A percentile compares a stretch with the other conserved stretches of the same genome.
Evolutionary conservation across 2,113 vertebrate species (phyloP).

Genomic region (Climacteris rufus): DNA sequence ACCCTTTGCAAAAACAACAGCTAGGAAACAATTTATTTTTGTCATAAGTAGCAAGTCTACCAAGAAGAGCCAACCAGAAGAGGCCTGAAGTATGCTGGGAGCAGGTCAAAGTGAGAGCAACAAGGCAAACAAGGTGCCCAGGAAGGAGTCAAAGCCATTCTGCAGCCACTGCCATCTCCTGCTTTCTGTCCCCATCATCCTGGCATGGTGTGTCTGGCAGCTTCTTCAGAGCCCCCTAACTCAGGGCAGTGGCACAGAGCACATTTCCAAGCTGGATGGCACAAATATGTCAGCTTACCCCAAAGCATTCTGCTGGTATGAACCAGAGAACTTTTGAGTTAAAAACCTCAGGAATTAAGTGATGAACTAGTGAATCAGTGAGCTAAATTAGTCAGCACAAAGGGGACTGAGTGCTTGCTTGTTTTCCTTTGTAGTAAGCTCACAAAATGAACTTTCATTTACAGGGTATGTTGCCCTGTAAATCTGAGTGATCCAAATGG

Average conservation of each 20-base stretch:
- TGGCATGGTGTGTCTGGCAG: background rate
- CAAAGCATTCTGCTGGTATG: background rate
- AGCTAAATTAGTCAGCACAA: background rate
- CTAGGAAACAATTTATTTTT: background rate
- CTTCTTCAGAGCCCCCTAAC: background rate
- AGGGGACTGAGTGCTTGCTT: background rate
- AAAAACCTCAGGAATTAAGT: background rate
- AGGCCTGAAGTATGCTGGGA: background rate
- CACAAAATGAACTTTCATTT: background rate
- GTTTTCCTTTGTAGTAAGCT: background rate
- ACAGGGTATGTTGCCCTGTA: background rate
- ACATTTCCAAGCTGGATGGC: background rate
- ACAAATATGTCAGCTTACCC: background rate
- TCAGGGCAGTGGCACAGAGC: background rate
- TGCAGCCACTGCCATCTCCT: background rate
- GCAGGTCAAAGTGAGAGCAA: background rate
- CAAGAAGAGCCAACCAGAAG: background rate
- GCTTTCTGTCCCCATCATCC: background rate
- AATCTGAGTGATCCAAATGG: background rate
- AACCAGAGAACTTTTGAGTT: background rate
- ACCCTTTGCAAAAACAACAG: constrained; percentile 2
- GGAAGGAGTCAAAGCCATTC: background rate
- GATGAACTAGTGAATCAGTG: background rate
- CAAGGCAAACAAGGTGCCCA: background rate
- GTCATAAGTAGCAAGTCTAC: background rate